phyloP scores from a whole-genome alignment of 2,888 invertebrate species.

The Lampropteryx suffumata region DNA sequence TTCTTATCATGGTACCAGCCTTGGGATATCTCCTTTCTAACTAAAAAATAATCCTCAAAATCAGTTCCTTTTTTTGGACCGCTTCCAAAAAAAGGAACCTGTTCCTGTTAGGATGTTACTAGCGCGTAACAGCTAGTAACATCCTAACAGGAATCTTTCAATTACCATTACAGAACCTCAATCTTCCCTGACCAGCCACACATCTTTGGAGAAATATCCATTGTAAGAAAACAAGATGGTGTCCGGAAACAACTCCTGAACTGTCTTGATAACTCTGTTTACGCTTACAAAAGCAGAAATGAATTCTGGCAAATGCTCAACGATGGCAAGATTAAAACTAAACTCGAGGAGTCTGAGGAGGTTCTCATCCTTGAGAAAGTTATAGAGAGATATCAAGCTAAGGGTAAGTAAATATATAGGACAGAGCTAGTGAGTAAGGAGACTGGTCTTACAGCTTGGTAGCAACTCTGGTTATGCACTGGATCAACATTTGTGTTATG shows the following conservation, averaged over 20 bases:
- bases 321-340: conserved; percentile 3
- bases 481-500: too few species aligned
- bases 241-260: neutral
- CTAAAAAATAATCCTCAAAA: too few species aligned
- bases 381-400: neutral
- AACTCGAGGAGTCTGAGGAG: neutral
- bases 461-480: too few species aligned
- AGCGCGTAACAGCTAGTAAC: too few species aligned
- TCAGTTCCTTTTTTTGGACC: too few species aligned
- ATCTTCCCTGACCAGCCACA: conserved; percentile 15
- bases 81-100: too few species aligned
- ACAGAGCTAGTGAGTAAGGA: too few species aligned
- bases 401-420: neutral
- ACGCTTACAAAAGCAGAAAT: conserved; percentile 13
- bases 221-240: conserved; percentile 6
- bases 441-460: too few species aligned
- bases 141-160: too few species aligned
- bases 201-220: conserved; percentile 17
- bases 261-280: conserved; percentile 9
- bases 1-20: too few species aligned
- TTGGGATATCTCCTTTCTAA: too few species aligned
- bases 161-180: conserved; percentile 5
- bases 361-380: conserved; percentile 20
- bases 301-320: conserved; percentile 18
- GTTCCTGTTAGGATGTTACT: too few species aligned